phyloP scores from a whole-genome alignment of 2,888 invertebrate species.

The Ptychoptera albimana region DNA sequence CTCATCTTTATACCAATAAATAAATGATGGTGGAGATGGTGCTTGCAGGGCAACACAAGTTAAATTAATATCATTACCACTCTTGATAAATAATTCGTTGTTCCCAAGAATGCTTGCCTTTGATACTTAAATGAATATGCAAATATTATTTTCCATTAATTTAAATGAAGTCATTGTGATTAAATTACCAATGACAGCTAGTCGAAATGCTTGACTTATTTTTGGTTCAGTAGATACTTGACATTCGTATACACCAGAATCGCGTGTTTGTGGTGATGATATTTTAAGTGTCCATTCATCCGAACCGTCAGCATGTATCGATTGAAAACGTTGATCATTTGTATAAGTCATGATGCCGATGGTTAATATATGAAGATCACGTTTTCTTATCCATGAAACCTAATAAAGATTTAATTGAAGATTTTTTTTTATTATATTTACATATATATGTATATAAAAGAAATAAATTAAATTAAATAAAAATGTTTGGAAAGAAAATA shows the following conservation, averaged over 20 bases:
- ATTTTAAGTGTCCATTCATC: constrained; percentile 59
- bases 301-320: constrained; percentile 51
- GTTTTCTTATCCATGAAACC: constrained; percentile 77
- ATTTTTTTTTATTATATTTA: no score
- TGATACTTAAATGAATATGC: constrained; percentile 48
- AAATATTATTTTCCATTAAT: neutral
- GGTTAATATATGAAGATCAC: constrained; percentile 62
- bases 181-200: constrained; percentile 53
- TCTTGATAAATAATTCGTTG: constrained; percentile 72
- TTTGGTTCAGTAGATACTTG: constrained; percentile 66
- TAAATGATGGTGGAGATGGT: constrained; percentile 47
- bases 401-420: constrained; percentile 22
- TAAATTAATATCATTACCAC: constrained; percentile 82
- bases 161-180: neutral
- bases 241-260: constrained; percentile 57
- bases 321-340: constrained; percentile 55
- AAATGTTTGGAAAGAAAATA: no score
- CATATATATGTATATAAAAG: no score
- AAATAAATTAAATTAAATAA: no score
- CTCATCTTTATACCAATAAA: constrained; percentile 73
- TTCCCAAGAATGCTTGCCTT: constrained; percentile 78
- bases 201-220: constrained; percentile 53
- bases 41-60: constrained; percentile 72
- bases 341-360: constrained; percentile 58
- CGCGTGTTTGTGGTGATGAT: constrained; percentile 48